phyloP scores from a whole-genome alignment of 2,888 invertebrate species.

The Darwinula stevensoni region DNA sequence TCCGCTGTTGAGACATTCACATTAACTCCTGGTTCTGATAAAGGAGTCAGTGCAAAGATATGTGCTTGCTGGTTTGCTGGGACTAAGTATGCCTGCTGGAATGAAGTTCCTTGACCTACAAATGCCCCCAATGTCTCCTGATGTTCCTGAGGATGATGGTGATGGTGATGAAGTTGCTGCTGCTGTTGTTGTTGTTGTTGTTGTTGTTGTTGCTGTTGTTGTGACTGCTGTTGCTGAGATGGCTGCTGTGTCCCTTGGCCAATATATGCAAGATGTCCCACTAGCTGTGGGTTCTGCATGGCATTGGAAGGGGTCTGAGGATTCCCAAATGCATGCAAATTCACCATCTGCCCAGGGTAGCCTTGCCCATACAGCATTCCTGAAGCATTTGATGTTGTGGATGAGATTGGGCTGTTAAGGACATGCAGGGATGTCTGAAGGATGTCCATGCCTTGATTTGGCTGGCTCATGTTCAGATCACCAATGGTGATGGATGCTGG shows the following conservation, averaged over 20 bases:
- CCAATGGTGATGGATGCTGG: no score
- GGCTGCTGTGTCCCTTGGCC: constrained; percentile 5
- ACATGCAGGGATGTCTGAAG: constrained; percentile 10
- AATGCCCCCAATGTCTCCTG: constrained; percentile 7
- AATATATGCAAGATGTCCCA: neutral
- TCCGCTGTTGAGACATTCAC: no score
- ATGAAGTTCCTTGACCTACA: no score
- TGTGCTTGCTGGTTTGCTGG: no score
- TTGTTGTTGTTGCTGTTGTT: constrained; percentile 5
- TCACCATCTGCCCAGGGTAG: no score
- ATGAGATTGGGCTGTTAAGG: constrained; percentile 8
- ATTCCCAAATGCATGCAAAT: neutral
- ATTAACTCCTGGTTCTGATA: no score
- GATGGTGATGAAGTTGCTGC: constrained; percentile 6
- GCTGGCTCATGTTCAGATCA: constrained; percentile 7
- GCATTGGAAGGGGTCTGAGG: neutral
- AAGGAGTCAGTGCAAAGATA: no score
- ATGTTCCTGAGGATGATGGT: constrained; percentile 6
- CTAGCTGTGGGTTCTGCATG: neutral
- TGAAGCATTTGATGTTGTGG: no score
- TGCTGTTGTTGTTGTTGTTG: constrained; percentile 7
- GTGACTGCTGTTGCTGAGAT: constrained; percentile 6
- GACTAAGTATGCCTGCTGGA: no score
- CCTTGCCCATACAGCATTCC: no score
- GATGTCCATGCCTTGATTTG: constrained; percentile 10